Evolutionary conservation across 2,888 invertebrate genomes (phyloP).

Genomic region (Callimorpha dominula): DNA sequence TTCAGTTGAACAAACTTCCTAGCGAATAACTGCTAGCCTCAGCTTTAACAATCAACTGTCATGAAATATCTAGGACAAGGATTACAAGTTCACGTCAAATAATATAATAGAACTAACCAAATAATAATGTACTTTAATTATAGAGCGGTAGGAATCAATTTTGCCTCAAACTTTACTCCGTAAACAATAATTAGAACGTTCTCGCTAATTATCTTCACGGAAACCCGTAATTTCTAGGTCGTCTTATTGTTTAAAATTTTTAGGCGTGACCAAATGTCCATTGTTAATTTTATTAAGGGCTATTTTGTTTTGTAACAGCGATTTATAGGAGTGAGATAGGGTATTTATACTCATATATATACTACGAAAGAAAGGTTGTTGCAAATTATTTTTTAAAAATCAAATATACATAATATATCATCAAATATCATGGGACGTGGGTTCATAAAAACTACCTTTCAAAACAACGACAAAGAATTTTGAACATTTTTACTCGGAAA

Average conservation of each 20-base stretch:
- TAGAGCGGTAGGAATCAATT: constrained; percentile 37
- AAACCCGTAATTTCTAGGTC: constrained; percentile 48
- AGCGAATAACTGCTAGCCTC: not conserved
- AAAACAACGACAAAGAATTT: too few species aligned
- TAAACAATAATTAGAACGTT: constrained; percentile 43
- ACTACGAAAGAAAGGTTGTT: too few species aligned
- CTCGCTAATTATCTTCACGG: constrained; percentile 51
- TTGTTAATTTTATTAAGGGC: constrained; percentile 40
- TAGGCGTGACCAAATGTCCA: constrained; percentile 12
- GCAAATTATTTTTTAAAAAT: too few species aligned
- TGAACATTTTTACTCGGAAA: too few species aligned
- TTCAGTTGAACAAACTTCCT: not conserved
- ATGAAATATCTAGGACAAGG: constrained; percentile 35
- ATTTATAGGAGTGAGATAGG: not conserved
- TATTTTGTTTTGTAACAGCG: constrained; percentile 27
- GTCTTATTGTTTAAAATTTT: constrained; percentile 32
- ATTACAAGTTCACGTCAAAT: constrained; percentile 23
- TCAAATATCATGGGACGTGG: too few species aligned
- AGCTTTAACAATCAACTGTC: not conserved
- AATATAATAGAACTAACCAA: constrained; percentile 5
- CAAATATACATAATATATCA: too few species aligned
- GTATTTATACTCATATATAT: not conserved
- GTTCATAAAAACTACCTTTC: too few species aligned
- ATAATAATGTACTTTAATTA: constrained; percentile 27
- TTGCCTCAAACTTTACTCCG: constrained; percentile 20